Evolutionary conservation across 2,797 vertebrate species (phyloP).

Genomic region (Lepus oiostolus): DNA sequence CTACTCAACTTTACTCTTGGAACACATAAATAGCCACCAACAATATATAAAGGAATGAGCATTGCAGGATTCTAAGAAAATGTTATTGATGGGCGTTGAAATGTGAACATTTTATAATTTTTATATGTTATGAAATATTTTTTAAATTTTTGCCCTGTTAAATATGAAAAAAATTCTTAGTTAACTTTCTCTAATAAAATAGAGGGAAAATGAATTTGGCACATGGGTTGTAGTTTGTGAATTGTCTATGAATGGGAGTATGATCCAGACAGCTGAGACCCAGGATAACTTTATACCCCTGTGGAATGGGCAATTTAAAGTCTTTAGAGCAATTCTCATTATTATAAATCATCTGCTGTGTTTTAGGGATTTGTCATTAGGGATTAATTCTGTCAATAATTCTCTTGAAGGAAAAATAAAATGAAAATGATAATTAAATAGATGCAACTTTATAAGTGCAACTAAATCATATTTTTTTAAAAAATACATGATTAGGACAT

Average conservation of each 20-base stretch:
- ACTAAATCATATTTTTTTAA: neutral
- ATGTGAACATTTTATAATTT: neutral
- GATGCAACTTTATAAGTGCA: neutral
- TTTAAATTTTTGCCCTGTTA: neutral
- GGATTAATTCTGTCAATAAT: constrained; percentile 63
- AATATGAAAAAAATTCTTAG: neutral
- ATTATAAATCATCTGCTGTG: constrained; percentile 53
- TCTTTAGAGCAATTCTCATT: constrained; percentile 37
- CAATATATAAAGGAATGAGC: neutral
- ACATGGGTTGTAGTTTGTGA: neutral
- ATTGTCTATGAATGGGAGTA: constrained; percentile 64
- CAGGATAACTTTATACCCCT: constrained; percentile 36
- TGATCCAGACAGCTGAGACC: constrained; percentile 22
- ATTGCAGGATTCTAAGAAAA: neutral
- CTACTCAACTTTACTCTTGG: neutral
- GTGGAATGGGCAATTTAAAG: constrained; percentile 32
- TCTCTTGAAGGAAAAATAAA: constrained; percentile 60
- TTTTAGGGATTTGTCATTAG: neutral
- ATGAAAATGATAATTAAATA: constrained; percentile 10
- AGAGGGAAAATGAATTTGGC: neutral
- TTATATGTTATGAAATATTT: neutral
- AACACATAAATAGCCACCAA: neutral
- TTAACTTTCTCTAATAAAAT: neutral
- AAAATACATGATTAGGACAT: neutral
- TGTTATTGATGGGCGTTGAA: neutral